phyloP scores from a whole-genome alignment of 2,888 invertebrate species.

The Lydus trimaculatus region DNA sequence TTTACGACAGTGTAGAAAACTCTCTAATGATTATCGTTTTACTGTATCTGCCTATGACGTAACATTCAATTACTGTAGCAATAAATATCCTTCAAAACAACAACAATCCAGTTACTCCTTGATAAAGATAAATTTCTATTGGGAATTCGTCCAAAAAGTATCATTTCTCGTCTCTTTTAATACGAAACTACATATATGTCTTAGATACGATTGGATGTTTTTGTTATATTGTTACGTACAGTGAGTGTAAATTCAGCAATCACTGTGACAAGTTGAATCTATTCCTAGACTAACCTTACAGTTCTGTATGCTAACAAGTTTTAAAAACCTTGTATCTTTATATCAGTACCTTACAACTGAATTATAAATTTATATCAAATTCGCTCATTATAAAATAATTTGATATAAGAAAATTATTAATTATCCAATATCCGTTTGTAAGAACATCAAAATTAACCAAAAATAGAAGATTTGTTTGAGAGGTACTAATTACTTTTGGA shows the following conservation, averaged over 20 bases:
- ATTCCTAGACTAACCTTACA: slow-evolving; percentile 17
- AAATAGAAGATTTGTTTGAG: not conserved
- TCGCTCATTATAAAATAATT: not conserved
- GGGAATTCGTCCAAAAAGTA: not conserved
- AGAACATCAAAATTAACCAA: not conserved
- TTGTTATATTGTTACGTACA: not conserved
- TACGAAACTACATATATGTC: not conserved
- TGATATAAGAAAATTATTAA: not conserved
- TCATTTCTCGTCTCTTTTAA: not conserved
- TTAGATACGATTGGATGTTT: not conserved
- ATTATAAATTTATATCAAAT: slow-evolving; percentile 31
- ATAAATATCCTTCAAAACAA: slow-evolving; percentile 27
- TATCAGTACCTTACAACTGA: slow-evolving; percentile 28
- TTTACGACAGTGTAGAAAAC: not conserved
- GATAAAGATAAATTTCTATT: slow-evolving; percentile 25
- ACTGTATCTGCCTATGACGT: slow-evolving; percentile 5
- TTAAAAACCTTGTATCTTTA: slow-evolving; percentile 18
- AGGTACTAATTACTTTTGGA: not conserved
- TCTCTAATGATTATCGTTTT: not conserved
- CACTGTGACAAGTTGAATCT: slow-evolving; percentile 5
- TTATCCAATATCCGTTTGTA: not conserved
- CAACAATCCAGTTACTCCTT: slow-evolving; percentile 22
- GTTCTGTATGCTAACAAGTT: slow-evolving; percentile 26
- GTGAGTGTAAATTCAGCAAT: not conserved
- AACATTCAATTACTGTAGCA: slow-evolving; percentile 21